Conservation (phyloP, 2,113 vertebrate genomes). For the Corythaixoides concolor region DNA sequence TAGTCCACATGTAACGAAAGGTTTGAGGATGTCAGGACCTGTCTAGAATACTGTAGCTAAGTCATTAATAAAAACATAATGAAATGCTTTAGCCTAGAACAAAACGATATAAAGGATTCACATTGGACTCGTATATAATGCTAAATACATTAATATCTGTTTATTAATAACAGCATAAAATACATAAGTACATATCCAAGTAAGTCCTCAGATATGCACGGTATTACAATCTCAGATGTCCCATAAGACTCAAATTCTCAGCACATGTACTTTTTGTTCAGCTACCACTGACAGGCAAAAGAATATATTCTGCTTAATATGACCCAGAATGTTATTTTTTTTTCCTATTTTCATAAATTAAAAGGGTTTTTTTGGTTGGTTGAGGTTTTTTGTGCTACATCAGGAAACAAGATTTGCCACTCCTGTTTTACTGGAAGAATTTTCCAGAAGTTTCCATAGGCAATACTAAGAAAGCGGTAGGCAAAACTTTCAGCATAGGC, state of each 20-base stretch:
- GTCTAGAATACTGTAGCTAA: neutral
- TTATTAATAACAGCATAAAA: neutral
- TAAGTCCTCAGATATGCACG: neutral
- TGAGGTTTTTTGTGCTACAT: accelerated
- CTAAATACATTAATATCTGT: neutral
- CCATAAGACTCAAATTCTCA: neutral
- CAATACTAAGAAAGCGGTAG: neutral
- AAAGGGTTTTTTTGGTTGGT: neutral
- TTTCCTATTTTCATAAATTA: neutral
- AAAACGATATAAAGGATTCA: neutral
- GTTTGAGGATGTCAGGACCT: neutral
- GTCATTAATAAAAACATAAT: neutral
- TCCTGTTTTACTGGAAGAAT: neutral
- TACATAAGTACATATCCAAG: neutral
- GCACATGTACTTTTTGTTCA: neutral
- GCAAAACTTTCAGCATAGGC: neutral
- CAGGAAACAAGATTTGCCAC: neutral
- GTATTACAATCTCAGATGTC: neutral
- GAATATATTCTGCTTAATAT: neutral
- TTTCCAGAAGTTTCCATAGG: neutral
- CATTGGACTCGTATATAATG: neutral
- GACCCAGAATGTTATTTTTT: neutral
- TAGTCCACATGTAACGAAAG: neutral
- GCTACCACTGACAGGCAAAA: neutral
- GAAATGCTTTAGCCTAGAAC: neutral